Conservation (phyloP, 2,113 vertebrate species). For the Cyanoramphus novaezelandiae region DNA sequence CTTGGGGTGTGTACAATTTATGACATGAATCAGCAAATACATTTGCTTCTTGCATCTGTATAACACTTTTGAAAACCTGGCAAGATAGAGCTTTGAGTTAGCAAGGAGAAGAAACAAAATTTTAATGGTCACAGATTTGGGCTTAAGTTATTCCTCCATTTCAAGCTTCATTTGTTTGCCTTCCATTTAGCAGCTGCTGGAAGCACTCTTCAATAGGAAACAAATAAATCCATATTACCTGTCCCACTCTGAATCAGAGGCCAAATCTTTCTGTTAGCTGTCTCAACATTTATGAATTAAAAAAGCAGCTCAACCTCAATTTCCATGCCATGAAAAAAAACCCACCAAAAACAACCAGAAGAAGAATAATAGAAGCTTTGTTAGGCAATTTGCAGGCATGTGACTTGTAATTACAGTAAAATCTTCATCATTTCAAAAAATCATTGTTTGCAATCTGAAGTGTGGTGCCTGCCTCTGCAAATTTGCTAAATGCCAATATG, state of each 20-base stretch:
- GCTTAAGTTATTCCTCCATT: background rate
- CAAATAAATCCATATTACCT: conserved; percentile 42
- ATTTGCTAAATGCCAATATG: background rate
- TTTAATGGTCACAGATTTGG: background rate
- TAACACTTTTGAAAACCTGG: background rate
- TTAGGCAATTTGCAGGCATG: conserved; percentile 18
- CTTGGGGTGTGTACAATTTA: background rate
- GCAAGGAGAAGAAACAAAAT: conserved; percentile 6
- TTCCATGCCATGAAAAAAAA: background rate
- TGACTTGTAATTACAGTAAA: conserved; percentile 32
- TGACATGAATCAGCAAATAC: background rate
- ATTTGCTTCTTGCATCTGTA: background rate
- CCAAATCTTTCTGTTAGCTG: background rate
- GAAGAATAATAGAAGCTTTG: background rate
- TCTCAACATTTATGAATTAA: conserved; percentile 2
- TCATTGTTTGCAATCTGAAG: background rate
- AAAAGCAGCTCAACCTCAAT: background rate
- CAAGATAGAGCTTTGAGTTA: background rate
- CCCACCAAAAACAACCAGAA: background rate
- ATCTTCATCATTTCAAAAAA: background rate
- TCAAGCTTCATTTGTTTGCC: conserved; percentile 16
- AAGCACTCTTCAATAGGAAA: conserved; percentile 3
- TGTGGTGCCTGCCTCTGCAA: background rate
- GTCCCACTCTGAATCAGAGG: background rate
- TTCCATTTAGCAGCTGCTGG: conserved; percentile 53